Percentiles rank a stretch among this genome's conserved stretches.
These are phyloP conservation scores for Plebejus melissa DNA, from an alignment of 2,888 invertebrate genomes.

Conservation along the genomic window DNA sequence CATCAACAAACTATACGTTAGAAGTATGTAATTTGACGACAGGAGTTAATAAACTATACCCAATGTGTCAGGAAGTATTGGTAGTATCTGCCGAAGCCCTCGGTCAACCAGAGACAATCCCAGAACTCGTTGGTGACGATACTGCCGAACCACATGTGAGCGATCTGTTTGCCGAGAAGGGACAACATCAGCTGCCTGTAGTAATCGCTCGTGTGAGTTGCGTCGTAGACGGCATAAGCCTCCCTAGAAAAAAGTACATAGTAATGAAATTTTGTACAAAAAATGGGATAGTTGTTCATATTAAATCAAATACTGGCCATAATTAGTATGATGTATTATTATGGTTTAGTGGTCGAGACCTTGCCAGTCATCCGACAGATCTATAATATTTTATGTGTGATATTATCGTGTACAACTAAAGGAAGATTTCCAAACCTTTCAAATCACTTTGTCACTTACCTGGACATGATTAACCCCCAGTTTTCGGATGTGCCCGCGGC, in stretches of 20 bases:
- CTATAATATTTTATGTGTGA: too few species aligned
- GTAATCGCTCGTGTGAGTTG: background rate
- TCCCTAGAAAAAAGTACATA: background rate
- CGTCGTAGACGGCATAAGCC: background rate
- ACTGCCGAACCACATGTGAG: slow-evolving; percentile 87
- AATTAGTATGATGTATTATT: background rate
- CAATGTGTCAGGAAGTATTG: slow-evolving; percentile 82
- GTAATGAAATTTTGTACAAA: too few species aligned
- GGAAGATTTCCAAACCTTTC: too few species aligned
- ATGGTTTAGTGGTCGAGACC: too few species aligned
- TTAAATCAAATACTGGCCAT: background rate
- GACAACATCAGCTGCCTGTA: slow-evolving; percentile 77
- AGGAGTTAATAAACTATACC: slow-evolving; percentile 51
- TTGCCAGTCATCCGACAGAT: too few species aligned
- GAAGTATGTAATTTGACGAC: background rate
- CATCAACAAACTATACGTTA: too few species aligned
- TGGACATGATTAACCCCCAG: background rate
- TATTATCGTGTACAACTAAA: too few species aligned
- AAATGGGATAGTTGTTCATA: background rate
- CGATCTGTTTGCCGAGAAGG: slow-evolving; percentile 83
- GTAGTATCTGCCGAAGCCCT: slow-evolving; percentile 85
- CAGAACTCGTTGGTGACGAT: slow-evolving; percentile 82
- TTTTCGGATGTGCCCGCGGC: background rate
- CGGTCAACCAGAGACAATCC: slow-evolving; percentile 81
- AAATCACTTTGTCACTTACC: background rate